Conservation (phyloP, 2,797 vertebrate species). For the Capromys pilorides region DNA sequence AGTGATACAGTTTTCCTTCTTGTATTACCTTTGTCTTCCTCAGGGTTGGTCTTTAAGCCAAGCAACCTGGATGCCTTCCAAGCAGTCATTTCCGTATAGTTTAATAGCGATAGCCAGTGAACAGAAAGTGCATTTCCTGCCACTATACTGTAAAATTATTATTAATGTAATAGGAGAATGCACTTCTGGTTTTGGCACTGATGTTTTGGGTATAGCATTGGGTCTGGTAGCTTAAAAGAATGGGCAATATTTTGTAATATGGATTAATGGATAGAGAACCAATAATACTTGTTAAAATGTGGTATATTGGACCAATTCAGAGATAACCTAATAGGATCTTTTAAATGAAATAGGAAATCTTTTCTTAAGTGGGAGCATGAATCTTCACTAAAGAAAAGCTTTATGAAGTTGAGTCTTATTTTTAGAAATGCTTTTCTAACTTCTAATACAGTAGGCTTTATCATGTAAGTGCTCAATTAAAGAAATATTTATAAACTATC, state of each 20-base stretch:
- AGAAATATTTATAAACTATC: constrained; percentile 60
- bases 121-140: constrained; percentile 90
- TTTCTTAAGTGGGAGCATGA: constrained; percentile 26
- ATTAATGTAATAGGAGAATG: constrained; percentile 88
- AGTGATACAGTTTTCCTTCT: constrained; percentile 43
- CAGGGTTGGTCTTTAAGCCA: constrained; percentile 78
- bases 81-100: constrained; percentile 88
- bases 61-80: constrained; percentile 84
- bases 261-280: constrained; percentile 54
- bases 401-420: constrained; percentile 40
- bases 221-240: constrained; percentile 49
- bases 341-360: constrained; percentile 47
- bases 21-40: constrained; percentile 72
- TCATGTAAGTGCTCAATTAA: constrained; percentile 51
- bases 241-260: constrained; percentile 34
- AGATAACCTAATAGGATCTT: constrained; percentile 53
- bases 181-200: constrained; percentile 81
- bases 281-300: constrained; percentile 61
- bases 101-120: constrained; percentile 88
- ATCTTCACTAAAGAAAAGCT: constrained; percentile 47
- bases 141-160: constrained; percentile 86
- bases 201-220: constrained; percentile 46
- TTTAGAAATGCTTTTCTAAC: constrained; percentile 62
- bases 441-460: constrained; percentile 33
- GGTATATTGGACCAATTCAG: constrained; percentile 50